Conservation (phyloP, 2,113 vertebrate genomes). For the Atractosteus spatula region DNA sequence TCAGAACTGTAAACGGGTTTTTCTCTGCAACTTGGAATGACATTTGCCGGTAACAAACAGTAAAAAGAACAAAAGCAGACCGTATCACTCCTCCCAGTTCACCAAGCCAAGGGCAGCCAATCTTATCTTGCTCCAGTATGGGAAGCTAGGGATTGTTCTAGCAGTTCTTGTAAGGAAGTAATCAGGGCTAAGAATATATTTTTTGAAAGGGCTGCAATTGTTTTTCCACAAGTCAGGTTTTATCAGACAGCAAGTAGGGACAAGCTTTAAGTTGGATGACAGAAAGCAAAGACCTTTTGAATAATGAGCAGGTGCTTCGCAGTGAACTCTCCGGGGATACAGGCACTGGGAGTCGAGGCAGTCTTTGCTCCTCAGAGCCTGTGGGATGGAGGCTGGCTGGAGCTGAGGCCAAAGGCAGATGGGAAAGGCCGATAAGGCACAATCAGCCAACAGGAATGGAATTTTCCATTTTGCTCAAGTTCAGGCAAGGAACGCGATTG, state of each 20-base stretch:
- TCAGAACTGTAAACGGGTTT: slow-evolving; percentile 39
- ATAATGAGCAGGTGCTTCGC: neutral
- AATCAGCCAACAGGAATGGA: slow-evolving; percentile 23
- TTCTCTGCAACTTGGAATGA: slow-evolving; percentile 38
- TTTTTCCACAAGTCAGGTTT: slow-evolving; percentile 25
- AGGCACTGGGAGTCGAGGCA: neutral
- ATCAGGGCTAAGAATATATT: slow-evolving; percentile 23
- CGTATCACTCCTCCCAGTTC: slow-evolving; percentile 30
- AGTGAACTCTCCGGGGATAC: neutral
- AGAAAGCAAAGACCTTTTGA: neutral
- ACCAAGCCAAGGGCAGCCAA: slow-evolving; percentile 31
- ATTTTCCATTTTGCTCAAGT: slow-evolving; percentile 35
- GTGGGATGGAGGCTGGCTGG: slow-evolving; percentile 22
- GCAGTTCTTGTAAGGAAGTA: slow-evolving; percentile 40
- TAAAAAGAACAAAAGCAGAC: slow-evolving; percentile 41
- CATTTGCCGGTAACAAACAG: slow-evolving; percentile 43
- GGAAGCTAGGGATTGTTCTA: slow-evolving; percentile 42
- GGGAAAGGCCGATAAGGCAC: slow-evolving; percentile 22
- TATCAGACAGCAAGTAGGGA: slow-evolving; percentile 39
- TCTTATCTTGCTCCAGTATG: slow-evolving; percentile 52
- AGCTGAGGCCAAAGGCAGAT: slow-evolving; percentile 19
- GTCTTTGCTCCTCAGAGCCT: slow-evolving; percentile 15
- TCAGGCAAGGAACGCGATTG: slow-evolving; percentile 6
- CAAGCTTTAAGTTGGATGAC: slow-evolving; percentile 13
- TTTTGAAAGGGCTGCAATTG: slow-evolving; percentile 27